Evolutionary conservation across 2,888 invertebrate genomes (phyloP), one percentile per base, ranked within the genome.

Genomic region (Thysanoteuthis rhombus): DNA sequence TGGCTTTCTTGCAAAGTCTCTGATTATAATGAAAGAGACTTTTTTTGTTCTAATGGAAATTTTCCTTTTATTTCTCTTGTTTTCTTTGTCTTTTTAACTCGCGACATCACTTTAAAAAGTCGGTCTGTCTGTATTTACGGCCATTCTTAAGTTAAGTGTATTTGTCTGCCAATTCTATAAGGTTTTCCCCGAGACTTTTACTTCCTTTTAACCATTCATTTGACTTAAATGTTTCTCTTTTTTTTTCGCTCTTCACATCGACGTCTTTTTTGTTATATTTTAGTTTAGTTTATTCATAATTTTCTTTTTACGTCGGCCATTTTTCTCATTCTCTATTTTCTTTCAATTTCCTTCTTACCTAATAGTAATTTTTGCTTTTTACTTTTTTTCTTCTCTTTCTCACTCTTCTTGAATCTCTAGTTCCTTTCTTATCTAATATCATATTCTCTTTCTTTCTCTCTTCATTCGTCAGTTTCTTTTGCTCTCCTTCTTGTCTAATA

Each of bases 101-200:
- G 75, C 75, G 75, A 75, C 75, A 75, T 75, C 75, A 75, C 75
- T 75, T 75, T 75, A 75, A n/a, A 75, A 75, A n/a, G 75, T 75
- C 75, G n/a, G 75, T 75, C 75, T 12, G n/a, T 75, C 75, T n/a
- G 36, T 75, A 75, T 75, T 75, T 75, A 75, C 36, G 75, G 16
- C 75, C 75, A 75, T 75, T 75, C 75, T 75, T 75, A 75, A 75
- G n/a, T 75, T 75, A 75, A 75, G 75, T 75, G 75, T 75, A 75
- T 75, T 75, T 75, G 75, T 75, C 75, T n/a, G 75, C 5, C 75
- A 75, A 75, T 75, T 75, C 75, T 75, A 75, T 75, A 75, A 75
- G 75, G 75, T 19, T 75, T 75, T 75, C 75, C 36, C 75, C n/a
- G 36, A 75, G 75, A 75, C 75, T 58, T 58, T 19, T 58, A 28